Percentiles rank a stretch among this genome's conserved stretches.
Evolutionary conservation across 2,113 vertebrate species (phyloP).

Genomic region (Geothlypis trichas): DNA sequence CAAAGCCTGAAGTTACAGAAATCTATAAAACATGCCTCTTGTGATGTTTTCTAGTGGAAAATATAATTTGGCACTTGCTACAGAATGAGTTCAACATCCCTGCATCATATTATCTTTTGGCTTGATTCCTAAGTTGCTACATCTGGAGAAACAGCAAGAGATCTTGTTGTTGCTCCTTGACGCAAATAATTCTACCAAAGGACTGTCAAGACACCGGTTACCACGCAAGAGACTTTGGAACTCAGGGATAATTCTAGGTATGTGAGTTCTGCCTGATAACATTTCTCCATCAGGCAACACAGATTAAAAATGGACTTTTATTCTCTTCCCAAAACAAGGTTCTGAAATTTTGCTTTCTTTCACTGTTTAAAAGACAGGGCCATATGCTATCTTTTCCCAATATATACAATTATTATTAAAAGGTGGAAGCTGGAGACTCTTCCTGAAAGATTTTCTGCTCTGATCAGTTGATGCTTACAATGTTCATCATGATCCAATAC

Average conservation of each 20-base stretch:
- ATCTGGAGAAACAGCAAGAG: slow-evolving; percentile 56
- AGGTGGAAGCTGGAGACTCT: neutral
- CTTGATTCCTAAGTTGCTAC: slow-evolving; percentile 35
- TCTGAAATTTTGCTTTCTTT: neutral
- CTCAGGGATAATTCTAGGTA: neutral
- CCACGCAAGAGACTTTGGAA: neutral
- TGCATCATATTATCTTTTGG: slow-evolving; percentile 25
- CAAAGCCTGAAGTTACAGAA: neutral
- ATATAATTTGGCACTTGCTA: slow-evolving; percentile 46
- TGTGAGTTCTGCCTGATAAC: neutral
- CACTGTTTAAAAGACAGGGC: neutral
- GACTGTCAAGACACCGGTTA: neutral
- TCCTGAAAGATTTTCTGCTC: neutral
- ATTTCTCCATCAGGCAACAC: neutral
- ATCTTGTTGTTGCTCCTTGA: slow-evolving; percentile 20
- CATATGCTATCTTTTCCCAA: neutral
- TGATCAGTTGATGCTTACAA: neutral
- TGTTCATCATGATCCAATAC: neutral
- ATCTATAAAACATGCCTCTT: slow-evolving; percentile 26
- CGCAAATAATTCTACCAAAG: slow-evolving; percentile 3
- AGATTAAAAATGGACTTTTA: neutral
- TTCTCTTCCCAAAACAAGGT: neutral
- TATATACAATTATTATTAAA: neutral
- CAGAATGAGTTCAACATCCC: slow-evolving; percentile 32
- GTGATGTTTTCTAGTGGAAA: slow-evolving; percentile 37